phyloP scores from a whole-genome alignment of 2,888 invertebrate species.

The Trichogramma evanescens region DNA sequence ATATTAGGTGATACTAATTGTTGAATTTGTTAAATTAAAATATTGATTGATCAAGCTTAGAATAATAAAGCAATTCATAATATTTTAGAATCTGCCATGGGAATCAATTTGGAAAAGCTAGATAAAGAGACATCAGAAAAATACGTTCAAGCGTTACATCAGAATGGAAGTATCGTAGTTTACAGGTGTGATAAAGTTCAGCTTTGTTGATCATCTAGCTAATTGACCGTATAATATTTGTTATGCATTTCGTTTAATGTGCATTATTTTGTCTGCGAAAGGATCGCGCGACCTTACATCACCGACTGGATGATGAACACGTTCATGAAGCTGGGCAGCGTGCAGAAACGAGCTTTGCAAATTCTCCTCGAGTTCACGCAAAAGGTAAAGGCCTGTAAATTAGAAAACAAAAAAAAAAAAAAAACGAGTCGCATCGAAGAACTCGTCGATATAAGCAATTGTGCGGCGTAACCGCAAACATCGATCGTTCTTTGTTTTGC shows the following conservation, averaged over 20 bases:
- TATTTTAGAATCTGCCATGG: slow-evolving; percentile 44
- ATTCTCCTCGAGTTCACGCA: slow-evolving; percentile 19
- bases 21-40: slow-evolving; percentile 9
- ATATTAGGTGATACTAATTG: slow-evolving; percentile 18
- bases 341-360: slow-evolving; percentile 11
- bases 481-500: too few relatives aligned
- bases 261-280: background rate
- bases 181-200: slow-evolving; percentile 1
- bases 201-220: background rate
- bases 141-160: slow-evolving; percentile 17
- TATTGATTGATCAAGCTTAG: background rate
- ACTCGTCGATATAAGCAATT: too few relatives aligned
- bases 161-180: slow-evolving; percentile 3
- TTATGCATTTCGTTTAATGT: background rate
- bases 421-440: too few relatives aligned
- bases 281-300: slow-evolving; percentile 5
- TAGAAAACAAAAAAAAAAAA: too few relatives aligned
- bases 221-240: background rate
- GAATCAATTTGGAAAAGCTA: slow-evolving; percentile 11
- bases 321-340: slow-evolving; percentile 4
- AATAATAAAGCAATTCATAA: too few relatives aligned
- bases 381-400: slow-evolving; percentile 10
- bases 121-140: slow-evolving; percentile 9
- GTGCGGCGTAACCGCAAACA: too few relatives aligned
- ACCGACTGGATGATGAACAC: slow-evolving; percentile 9